Evolutionary conservation across 2,113 vertebrate genomes (phyloP).

Genomic region (Gallinago jamesoni): DNA sequence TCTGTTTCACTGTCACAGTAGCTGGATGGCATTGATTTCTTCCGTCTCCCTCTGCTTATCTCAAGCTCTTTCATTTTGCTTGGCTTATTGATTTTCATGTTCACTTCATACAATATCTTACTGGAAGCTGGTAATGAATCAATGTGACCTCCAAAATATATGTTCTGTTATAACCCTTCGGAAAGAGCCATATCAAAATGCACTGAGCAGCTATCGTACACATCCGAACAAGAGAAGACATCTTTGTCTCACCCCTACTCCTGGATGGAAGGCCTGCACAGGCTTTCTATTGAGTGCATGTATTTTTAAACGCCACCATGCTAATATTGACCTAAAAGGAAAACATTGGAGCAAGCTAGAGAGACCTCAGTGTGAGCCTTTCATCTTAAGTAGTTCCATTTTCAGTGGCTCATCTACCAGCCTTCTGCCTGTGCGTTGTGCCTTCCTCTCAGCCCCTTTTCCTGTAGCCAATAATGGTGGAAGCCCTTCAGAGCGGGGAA

Average conservation of each 20-base stretch:
- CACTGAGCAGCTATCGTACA: background rate
- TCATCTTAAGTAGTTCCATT: background rate
- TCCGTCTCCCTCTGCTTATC: background rate
- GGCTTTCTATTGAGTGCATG: background rate
- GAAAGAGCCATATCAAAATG: background rate
- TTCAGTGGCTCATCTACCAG: background rate
- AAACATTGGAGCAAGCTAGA: background rate
- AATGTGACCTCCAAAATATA: background rate
- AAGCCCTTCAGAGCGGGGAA: background rate
- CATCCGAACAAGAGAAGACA: background rate
- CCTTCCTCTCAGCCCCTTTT: background rate
- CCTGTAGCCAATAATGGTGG: background rate
- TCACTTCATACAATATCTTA: constrained; percentile 33
- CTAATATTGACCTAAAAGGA: background rate
- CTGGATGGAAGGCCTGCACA: background rate
- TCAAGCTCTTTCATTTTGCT: constrained; percentile 14
- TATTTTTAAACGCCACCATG: background rate
- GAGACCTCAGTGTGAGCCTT: background rate
- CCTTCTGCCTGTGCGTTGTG: background rate
- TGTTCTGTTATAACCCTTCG: background rate
- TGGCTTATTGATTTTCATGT: constrained; percentile 32
- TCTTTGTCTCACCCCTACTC: background rate
- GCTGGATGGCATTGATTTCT: constrained; percentile 37
- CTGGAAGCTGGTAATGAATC: constrained; percentile 19
- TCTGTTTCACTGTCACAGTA: background rate